Percentiles rank a stretch among this genome's conserved stretches.
These are phyloP conservation scores for Nestor notabilis DNA, from an alignment of 2,113 vertebrate genomes.

Conservation along the genomic window DNA sequence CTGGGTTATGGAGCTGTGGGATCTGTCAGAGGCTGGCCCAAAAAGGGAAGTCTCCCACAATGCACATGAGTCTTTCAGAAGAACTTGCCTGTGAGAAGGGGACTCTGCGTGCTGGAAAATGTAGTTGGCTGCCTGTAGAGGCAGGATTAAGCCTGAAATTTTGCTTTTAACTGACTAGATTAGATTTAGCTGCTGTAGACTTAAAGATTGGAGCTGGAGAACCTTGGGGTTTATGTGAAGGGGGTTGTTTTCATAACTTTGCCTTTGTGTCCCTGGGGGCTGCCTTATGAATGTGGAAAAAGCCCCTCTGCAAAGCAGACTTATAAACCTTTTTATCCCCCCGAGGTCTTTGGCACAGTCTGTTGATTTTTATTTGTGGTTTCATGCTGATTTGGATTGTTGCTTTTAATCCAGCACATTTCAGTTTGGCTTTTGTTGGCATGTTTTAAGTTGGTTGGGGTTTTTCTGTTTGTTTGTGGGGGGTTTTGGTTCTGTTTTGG, in stretches of 20 bases:
- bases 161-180: background rate
- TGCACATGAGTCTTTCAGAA: background rate
- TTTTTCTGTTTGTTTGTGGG: background rate
- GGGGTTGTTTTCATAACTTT: background rate
- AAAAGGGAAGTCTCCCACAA: background rate
- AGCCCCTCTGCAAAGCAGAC: constrained; percentile 16
- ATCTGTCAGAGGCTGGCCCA: background rate
- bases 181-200: background rate
- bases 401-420: constrained; percentile 26
- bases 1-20: background rate
- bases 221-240: background rate
- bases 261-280: background rate
- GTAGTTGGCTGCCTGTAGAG: background rate
- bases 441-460: background rate
- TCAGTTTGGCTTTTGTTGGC: background rate
- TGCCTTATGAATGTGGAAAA: constrained; percentile 27
- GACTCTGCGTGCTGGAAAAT: background rate
- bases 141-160: constrained; percentile 5
- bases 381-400: constrained; percentile 54
- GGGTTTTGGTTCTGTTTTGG: background rate
- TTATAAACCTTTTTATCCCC: background rate
- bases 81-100: background rate
- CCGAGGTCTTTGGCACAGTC: constrained; percentile 37
- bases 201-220: background rate
- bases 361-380: constrained; percentile 52